phyloP scores from a whole-genome alignment of 2,888 invertebrate species.

The Monopis laevigella region DNA sequence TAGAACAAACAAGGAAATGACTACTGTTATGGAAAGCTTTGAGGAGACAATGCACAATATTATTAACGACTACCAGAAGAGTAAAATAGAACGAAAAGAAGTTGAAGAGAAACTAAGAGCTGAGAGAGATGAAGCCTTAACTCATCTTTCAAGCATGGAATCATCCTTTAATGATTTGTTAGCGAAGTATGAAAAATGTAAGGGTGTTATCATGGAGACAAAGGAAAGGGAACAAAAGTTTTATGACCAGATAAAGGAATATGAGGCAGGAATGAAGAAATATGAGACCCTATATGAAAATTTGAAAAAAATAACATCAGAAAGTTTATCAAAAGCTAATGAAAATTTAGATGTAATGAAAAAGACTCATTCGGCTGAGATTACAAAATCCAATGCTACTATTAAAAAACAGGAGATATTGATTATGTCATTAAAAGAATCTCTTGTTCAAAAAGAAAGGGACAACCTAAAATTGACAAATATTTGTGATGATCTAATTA shows the following conservation, averaged over 20 bases:
- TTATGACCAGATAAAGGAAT: slow-evolving; percentile 72
- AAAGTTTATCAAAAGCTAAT: slow-evolving; percentile 78
- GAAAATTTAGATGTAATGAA: slow-evolving; percentile 80
- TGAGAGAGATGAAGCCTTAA: slow-evolving; percentile 68
- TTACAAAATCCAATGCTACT: slow-evolving; percentile 83
- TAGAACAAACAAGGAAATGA: slow-evolving; percentile 58
- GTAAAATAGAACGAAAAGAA: slow-evolving; percentile 60
- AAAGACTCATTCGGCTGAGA: slow-evolving; percentile 79
- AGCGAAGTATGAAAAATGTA: slow-evolving; percentile 72
- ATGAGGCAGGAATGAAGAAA: slow-evolving; percentile 73
- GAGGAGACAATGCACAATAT: slow-evolving; percentile 81
- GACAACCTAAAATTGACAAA: slow-evolving; percentile 90
- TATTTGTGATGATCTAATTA: slow-evolving; percentile 93
- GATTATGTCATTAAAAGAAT: slow-evolving; percentile 81
- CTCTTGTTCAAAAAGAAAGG: slow-evolving; percentile 84
- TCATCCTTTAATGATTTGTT: slow-evolving; percentile 71
- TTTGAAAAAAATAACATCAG: slow-evolving; percentile 85
- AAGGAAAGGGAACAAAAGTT: slow-evolving; percentile 73
- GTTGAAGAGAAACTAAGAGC: slow-evolving; percentile 51
- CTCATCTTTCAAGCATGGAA: slow-evolving; percentile 69
- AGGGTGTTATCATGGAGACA: slow-evolving; percentile 57
- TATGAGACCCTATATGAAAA: slow-evolving; percentile 85
- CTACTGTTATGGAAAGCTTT: slow-evolving; percentile 79
- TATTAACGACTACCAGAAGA: slow-evolving; percentile 76
- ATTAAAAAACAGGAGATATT: slow-evolving; percentile 89